Evolutionary conservation across 2,888 invertebrate species (phyloP).

Genomic region (Epinotia nisella): DNA sequence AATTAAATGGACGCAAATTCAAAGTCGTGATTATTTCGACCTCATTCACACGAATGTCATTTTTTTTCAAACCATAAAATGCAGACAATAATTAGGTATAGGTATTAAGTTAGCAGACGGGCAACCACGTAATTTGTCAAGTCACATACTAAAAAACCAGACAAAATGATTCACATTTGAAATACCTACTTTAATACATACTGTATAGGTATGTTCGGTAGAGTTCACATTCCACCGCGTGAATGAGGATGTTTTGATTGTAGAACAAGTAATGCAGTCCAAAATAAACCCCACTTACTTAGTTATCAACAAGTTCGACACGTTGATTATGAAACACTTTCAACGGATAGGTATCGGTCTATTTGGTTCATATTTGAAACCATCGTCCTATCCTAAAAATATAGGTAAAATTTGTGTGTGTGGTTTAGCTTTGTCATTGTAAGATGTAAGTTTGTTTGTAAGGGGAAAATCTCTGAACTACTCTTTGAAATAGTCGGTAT

Average conservation of each 20-base stretch:
- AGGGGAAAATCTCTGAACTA: no score
- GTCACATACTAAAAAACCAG: constrained; percentile 37
- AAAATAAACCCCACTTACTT: not conserved
- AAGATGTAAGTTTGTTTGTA: no score
- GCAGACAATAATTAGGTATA: constrained; percentile 36
- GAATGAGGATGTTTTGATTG: constrained; percentile 10
- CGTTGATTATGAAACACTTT: not conserved
- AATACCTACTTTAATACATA: constrained; percentile 13
- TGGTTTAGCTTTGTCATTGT: no score
- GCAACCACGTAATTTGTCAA: constrained; percentile 41
- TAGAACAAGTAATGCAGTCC: not conserved
- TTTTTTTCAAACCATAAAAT: constrained; percentile 35
- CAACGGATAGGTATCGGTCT: no score
- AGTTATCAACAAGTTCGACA: not conserved
- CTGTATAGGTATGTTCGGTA: not conserved
- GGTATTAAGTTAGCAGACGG: constrained; percentile 40
- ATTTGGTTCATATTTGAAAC: no score
- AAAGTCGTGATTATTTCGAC: constrained; percentile 44
- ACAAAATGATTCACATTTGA: constrained; percentile 36
- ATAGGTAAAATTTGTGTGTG: no score
- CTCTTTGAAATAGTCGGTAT: no score
- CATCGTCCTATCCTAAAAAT: no score
- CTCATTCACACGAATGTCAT: constrained; percentile 46
- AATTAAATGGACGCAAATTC: constrained; percentile 59
- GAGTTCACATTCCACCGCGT: not conserved